Evolutionary conservation across 2,113 vertebrate genomes (phyloP), one percentile per base, ranked within the genome.

Genomic region (Pica pica): DNA sequence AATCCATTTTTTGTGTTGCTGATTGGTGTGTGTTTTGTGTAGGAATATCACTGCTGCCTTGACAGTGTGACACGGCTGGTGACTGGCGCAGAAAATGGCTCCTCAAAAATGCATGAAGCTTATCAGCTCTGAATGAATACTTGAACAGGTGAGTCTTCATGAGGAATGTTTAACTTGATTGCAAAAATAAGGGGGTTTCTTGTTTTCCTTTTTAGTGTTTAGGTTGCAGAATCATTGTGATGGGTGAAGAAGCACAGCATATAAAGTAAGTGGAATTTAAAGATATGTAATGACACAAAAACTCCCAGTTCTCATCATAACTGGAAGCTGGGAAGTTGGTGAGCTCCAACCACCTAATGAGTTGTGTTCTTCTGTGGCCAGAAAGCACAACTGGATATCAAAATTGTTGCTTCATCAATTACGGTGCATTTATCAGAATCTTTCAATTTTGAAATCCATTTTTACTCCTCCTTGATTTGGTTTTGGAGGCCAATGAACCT

Each of bases 71-170:
- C 87, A 69, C 35, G 81, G 53, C 42, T 81, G 86, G 61, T n/a
- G 82, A 49, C 41, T 67, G 92, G 78, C 11, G 83, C 90, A 93
- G 92, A 91, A 97, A 95, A 95, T 44, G 42, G 35, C 65, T 95
- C 71, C 68, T 95, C 89, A 91, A 68, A 93, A 87, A 92, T 69
- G 26, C 57, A 91, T 76, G 71, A 56, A 46, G 35, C 49, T 73
- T 65, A 49, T 73, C 91, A 84, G 35, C 76, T 73, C 82, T 23
- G 83, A 68, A 77, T 80, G 94, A 95, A 88, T 46, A 57, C 76
- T 76, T 64, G 75, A 90, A 30, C 37, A 73, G 49, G n/a, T 88
- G 50, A 46, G 46, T 33, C 63, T 77, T 65, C 35, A 19, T 13
- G 24, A 50, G 71, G n/a, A 89, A 57, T 78, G 86, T 83, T 89